Evolutionary conservation across 2,113 vertebrate genomes (phyloP), one percentile per base, ranked within the genome.

Genomic region (Hemicordylus capensis): DNA sequence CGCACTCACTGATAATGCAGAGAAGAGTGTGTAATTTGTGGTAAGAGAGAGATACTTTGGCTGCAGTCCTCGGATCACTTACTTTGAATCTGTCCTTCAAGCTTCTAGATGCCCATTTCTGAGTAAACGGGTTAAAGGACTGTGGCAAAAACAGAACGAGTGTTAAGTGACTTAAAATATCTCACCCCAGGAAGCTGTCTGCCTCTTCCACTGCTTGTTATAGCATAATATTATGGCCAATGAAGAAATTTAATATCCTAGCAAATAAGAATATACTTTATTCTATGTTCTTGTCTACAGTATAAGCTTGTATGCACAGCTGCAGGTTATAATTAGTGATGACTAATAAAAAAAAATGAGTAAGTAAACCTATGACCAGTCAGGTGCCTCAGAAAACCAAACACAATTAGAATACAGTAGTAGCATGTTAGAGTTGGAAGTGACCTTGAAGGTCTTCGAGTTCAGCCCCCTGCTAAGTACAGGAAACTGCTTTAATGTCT

Each of bases 51-150:
- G 54, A 78, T 58, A 51, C 48, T 85, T 85, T 85, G 75, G 48
- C 37, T 56, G 74, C 48, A 69, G 63, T 78, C 74, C 39, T 69
- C 28, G 42, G 67, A 84, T 48, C 26, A 54, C 61, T 67, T 37
- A 56, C 26, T 24, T 59, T 22, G 31, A 44, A 66, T 28, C 31
- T 80, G 74, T 24, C 19, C 17, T 19, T n/a, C 28, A 15, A 39
- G 48, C 15, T 76, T 76, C 61, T n/a, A 6, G 9, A 22, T 31
- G 22, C 48, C 46, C 24, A 31, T 2, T 64, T 66, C n/a, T 39
- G 73, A 84, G 67, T 79, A 90, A 91, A 37, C 26, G 59, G 83
- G n/a, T 83, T 3, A 85, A 44, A 24, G 79, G 19, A 61, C 37
- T 54, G 24, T 56, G 64, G 51, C 74, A 70, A 46, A 28, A 82